These are phyloP conservation scores for Apistogramma diplotaenia DNA, from an alignment of 2,113 vertebrate genomes.

Conservation along the genomic window DNA sequence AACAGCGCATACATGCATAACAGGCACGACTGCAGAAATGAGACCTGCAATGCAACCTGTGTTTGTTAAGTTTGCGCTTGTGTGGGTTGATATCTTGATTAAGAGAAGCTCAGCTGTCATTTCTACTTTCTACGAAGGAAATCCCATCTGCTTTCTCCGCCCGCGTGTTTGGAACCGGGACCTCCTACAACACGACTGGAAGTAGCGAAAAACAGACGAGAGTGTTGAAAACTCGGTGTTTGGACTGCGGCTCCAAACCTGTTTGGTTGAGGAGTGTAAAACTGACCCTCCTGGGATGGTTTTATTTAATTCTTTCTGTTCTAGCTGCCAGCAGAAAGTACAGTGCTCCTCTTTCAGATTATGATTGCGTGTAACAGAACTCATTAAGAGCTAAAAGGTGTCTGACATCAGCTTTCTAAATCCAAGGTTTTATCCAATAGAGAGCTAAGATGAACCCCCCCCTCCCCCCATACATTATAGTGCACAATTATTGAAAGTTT, in stretches of 20 bases:
- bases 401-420: not conserved
- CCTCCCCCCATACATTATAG: not conserved
- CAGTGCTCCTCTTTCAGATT: not conserved
- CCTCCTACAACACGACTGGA: not conserved
- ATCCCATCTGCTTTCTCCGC: not conserved
- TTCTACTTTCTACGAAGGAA: not conserved
- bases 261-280: constrained; percentile 35
- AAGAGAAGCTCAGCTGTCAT: not conserved
- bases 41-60: not conserved
- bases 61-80: not conserved
- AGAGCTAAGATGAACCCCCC: not conserved
- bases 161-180: not conserved
- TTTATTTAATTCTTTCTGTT: not conserved
- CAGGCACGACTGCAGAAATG: not conserved
- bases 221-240: not conserved
- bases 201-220: not conserved
- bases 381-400: not conserved
- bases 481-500: not conserved
- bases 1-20: not conserved
- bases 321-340: not conserved
- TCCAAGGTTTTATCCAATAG: not conserved
- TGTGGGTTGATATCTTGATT: not conserved
- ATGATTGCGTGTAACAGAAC: not conserved
- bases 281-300: constrained; percentile 48
- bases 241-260: constrained; percentile 9